Base-by-base conservation (phyloP, 2,888 invertebrate species). In the Anaspis maculata region DNA sequence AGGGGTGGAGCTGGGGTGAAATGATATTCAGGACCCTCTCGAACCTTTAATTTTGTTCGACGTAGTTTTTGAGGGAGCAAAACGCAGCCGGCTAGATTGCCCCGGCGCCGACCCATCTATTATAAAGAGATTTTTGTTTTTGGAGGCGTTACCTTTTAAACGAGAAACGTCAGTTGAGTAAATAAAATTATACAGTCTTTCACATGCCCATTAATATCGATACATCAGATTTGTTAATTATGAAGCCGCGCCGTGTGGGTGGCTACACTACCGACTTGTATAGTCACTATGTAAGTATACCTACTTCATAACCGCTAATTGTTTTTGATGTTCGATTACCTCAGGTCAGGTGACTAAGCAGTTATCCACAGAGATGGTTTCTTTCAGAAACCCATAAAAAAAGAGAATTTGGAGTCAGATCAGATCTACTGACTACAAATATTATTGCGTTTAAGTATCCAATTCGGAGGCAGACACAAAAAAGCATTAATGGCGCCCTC, bases 161-260 rank as follows among this genome's bases (percentile, higher is more conserved):
- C 50, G 49, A 53, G 50, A 46, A 47, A 53, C 49, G 55, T 55
- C 56, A 53, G 56, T 48, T 56, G 53, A 54, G 56, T 55, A 58
- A 59, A 59, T 56, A 58, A 59, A 58, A 58, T 59, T 57, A 57
- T 56, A 57, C 48, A 47, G 48, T 45, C 53, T 55, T 52, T 53
- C 51, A 49, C 42, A 42, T 40, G 44, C 41, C 50, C 51, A 53
- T 55, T 54, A 54, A 51, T 50, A 51, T 49, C 46, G 44, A 43
- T 46, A 45, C 45, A 51, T 50, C 49, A 44, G 44, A 49, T 46
- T 52, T 39, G 47, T 49, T 53, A 51, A 53, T 53, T 53, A 52
- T 44, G n/a, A n/a, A n/a, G n/a, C n/a, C 37, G 41, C 44, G 39
- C 46, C 32, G 34, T 44, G 51, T 51, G 49, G 51, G 51, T 47